A percentile compares a stretch with the other conserved stretches of the same genome.
phyloP scores from a whole-genome alignment of 2,888 invertebrate species.

The Amphipyra berbera region DNA sequence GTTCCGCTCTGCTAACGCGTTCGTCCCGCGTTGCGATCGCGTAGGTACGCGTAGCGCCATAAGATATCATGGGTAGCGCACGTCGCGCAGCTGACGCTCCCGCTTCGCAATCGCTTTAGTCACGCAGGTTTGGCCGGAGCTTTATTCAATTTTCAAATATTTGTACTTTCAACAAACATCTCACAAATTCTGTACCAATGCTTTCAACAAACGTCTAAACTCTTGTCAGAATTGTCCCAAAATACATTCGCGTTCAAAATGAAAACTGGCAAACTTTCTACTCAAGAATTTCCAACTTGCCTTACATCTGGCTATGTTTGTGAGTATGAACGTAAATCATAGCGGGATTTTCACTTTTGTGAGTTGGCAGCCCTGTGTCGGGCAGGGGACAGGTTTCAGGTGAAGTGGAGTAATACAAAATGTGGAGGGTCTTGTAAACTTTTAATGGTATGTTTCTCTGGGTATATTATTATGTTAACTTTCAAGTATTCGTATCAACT shows the following conservation, averaged over 20 bases:
- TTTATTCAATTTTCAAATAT: not conserved
- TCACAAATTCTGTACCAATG: not conserved
- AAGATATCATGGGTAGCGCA: no score
- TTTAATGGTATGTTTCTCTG: not conserved
- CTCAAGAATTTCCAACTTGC: slow-evolving; percentile 62
- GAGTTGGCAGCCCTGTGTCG: slow-evolving; percentile 24
- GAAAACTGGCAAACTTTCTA: slow-evolving; percentile 59
- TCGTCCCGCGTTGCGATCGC: no score
- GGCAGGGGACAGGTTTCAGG: not conserved
- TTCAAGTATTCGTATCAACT: not conserved
- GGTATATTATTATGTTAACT: not conserved
- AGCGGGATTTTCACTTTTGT: slow-evolving; percentile 63
- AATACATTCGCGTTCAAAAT: slow-evolving; percentile 47
- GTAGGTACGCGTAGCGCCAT: no score
- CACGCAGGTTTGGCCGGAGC: no score
- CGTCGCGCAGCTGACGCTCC: no score
- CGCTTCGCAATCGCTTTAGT: no score
- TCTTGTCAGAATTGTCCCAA: slow-evolving; percentile 38
- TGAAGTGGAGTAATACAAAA: not conserved
- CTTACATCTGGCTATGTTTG: slow-evolving; percentile 49
- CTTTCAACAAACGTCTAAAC: slow-evolving; percentile 37
- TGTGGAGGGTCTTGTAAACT: not conserved
- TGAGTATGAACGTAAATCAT: slow-evolving; percentile 65
- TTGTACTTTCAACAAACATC: slow-evolving; percentile 1
- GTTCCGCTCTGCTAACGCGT: no score